These are phyloP conservation scores for Phycodurus eques DNA, from an alignment of 2,113 vertebrate genomes.

Conservation along the genomic window DNA sequence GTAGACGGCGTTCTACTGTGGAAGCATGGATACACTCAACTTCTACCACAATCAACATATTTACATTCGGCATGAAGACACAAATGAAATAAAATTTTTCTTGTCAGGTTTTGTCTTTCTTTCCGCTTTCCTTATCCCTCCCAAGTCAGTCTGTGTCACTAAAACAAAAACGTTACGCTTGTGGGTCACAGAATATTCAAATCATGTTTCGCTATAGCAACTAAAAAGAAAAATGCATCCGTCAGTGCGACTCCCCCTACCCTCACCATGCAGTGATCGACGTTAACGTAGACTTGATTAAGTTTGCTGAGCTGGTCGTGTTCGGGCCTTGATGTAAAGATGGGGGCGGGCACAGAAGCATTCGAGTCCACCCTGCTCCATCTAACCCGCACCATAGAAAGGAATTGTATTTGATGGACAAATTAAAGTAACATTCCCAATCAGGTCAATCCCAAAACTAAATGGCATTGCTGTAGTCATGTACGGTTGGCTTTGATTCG, in stretches of 20 bases:
- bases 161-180: constrained; percentile 58
- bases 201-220: constrained; percentile 66
- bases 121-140: constrained; percentile 35
- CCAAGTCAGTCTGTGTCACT: constrained; percentile 34
- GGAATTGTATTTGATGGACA: constrained; percentile 48
- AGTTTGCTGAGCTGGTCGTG: constrained; percentile 48
- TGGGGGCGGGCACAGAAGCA: constrained; percentile 29
- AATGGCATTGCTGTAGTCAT: constrained; percentile 87
- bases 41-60: constrained; percentile 89
- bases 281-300: constrained; percentile 49
- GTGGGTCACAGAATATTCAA: constrained; percentile 74
- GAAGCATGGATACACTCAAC: constrained; percentile 84
- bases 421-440: constrained; percentile 67
- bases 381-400: constrained; percentile 39
- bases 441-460: constrained; percentile 57
- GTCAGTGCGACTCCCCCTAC: constrained; percentile 78
- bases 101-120: constrained; percentile 59
- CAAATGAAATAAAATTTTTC: constrained; percentile 64
- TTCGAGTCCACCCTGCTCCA: constrained; percentile 15
- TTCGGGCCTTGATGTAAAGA: constrained; percentile 32
- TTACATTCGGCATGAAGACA: constrained; percentile 81
- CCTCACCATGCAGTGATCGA: constrained; percentile 66
- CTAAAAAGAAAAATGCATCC: constrained; percentile 52
- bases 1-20: constrained; percentile 87
- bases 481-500: constrained; percentile 84